These are phyloP conservation scores for Parazoanthus atlanticus DNA, from an alignment of 92 coral and sea anemone genomes.

Conservation along the genomic window DNA sequence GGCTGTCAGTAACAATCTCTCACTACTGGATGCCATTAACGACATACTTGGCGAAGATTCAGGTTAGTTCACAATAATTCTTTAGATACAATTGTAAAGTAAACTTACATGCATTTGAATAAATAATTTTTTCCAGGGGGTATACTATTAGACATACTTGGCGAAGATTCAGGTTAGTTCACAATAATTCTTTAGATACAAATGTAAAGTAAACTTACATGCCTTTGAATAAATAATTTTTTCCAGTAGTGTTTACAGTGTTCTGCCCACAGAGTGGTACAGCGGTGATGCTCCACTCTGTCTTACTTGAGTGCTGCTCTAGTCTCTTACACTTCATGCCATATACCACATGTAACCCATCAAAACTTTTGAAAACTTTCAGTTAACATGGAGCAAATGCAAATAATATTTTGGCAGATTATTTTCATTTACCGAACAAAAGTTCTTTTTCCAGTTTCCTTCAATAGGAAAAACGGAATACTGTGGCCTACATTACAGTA, in stretches of 20 bases:
- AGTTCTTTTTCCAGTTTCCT: too few relatives aligned
- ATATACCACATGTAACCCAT: constrained; percentile 5
- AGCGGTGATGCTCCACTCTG: not conserved
- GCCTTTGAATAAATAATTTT: not conserved
- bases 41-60: not conserved
- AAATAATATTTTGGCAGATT: too few relatives aligned
- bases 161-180: not conserved
- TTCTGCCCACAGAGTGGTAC: not conserved
- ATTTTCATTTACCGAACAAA: too few relatives aligned
- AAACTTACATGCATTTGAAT: not conserved
- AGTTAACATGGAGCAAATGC: too few relatives aligned
- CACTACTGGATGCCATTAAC: not conserved
- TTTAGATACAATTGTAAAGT: not conserved
- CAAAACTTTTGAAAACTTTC: not conserved
- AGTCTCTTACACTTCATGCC: not conserved
- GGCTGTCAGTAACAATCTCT: constrained; percentile 8
- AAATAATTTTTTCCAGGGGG: too few relatives aligned
- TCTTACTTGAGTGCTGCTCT: constrained; percentile 7
- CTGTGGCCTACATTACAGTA: too few relatives aligned
- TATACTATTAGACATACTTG: not conserved
- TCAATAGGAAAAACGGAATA: too few relatives aligned
- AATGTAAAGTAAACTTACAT: not conserved
- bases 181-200: not conserved
- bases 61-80: not conserved
- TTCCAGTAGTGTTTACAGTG: constrained; percentile 1